Base-by-base conservation (phyloP, 2,888 invertebrate species). In the Allolobophora icterica region DNA sequence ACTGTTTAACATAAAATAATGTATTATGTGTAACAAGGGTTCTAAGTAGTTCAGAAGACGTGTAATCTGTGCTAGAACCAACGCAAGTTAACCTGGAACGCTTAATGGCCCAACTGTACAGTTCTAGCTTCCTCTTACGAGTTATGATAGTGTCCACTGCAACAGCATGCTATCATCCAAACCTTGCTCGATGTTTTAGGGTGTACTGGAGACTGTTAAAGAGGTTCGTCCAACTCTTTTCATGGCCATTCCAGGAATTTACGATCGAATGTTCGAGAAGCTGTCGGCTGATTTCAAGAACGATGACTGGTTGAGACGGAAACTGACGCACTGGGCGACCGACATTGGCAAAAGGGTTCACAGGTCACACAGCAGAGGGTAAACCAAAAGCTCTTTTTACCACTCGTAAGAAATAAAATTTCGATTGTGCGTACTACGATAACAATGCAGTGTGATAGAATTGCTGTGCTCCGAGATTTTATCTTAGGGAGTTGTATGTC, bases 201-300 rank as follows among this genome's bases (percentile, higher is more conserved):
- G 52, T 6, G 71, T 95, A 40, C 93, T 91, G 4, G 92, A 92
- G 13, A 95, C 95, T 0, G 91, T 95, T 92, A 94, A 93, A 90
- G 95, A 97, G 95, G 97, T 97, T 24, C 96, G 97, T 92, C 98
- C 98, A 0, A 98, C 98, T 15, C 96, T 96, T 92, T 97, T 98
- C 94, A 96, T 98, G 92, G 98, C 97, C 3, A 98, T 98, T 6
- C 98, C 98, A 30, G 96, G 98, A 93, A 98, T 98, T 11, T 98
- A 97, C 97, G 98, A 98, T 95, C 98, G 98, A 95, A 98, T 98
- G 95, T 96, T 97, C 94, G 98, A 98, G 94, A 97, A 97, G 94
- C 97, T 98, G 96, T 96, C 97, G 94, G 96, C 96, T 11, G 96
- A 97, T 2, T 97, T 97, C 34, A 38, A 87, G 38, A 35, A 34